Evolutionary conservation across 2,888 invertebrate species (phyloP).

Genomic region (Antheraea assamensis): DNA sequence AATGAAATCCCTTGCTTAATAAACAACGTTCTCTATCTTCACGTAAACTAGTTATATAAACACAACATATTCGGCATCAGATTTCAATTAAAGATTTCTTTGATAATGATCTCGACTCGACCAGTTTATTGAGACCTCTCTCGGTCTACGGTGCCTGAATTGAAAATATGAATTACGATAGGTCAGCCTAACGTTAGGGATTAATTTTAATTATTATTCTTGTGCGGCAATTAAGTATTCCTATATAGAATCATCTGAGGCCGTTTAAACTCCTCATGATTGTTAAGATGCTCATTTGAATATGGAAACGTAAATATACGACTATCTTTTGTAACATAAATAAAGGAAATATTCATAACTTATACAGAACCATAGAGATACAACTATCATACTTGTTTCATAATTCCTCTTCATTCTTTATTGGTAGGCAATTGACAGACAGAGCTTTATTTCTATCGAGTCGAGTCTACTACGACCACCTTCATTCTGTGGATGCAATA

Average conservation of each 20-base stretch:
- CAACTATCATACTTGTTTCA: background rate
- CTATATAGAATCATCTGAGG: slow-evolving; percentile 40
- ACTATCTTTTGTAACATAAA: background rate
- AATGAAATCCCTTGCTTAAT: slow-evolving; percentile 5
- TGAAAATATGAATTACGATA: slow-evolving; percentile 25
- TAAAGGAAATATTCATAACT: slow-evolving; percentile 1
- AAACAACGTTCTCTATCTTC: slow-evolving; percentile 21
- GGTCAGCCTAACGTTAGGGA: slow-evolving; percentile 39
- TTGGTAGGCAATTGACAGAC: background rate
- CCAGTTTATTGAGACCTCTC: slow-evolving; percentile 36
- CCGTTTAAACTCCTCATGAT: slow-evolving; percentile 43
- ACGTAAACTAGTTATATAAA: slow-evolving; percentile 24
- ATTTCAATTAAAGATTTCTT: slow-evolving; percentile 60
- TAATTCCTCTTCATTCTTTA: background rate
- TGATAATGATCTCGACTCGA: slow-evolving; percentile 48
- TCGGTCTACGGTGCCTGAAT: slow-evolving; percentile 26
- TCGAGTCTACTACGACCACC: background rate
- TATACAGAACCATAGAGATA: background rate
- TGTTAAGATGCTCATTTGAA: slow-evolving; percentile 38
- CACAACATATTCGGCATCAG: slow-evolving; percentile 48
- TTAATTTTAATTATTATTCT: slow-evolving; percentile 43
- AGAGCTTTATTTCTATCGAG: background rate
- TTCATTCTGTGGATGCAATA: background rate
- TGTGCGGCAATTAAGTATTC: slow-evolving; percentile 28
- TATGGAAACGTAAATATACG: background rate